phyloP scores from a whole-genome alignment of 1,140 invertebrate genomes.

The Cotesia glomerata region DNA sequence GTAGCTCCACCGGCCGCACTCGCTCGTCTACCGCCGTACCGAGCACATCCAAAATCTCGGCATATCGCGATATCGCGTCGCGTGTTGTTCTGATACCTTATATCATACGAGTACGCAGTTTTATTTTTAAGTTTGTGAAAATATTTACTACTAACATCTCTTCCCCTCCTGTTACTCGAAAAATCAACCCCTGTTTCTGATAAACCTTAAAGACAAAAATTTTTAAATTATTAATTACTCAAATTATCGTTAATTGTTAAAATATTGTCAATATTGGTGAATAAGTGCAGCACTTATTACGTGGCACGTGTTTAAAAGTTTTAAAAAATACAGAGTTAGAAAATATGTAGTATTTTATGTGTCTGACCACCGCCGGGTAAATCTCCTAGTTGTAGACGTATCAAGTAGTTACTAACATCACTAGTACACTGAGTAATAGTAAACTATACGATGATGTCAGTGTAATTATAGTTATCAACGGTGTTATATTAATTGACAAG shows the following conservation, averaged over 20 bases:
- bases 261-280: too few relatives aligned
- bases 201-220: too few relatives aligned
- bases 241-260: too few relatives aligned
- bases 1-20: conserved; percentile 52
- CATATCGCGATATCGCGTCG: conserved; percentile 36
- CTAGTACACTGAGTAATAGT: too few relatives aligned
- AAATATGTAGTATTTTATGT: not conserved
- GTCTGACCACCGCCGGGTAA: conserved; percentile 5
- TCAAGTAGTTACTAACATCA: not conserved
- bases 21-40: conserved; percentile 59
- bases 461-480: too few relatives aligned
- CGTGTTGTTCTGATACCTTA: not conserved
- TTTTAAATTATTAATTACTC: too few relatives aligned
- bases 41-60: conserved; percentile 44
- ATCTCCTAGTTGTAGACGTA: not conserved
- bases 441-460: too few relatives aligned
- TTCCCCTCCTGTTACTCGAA: too few relatives aligned
- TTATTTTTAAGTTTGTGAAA: not conserved
- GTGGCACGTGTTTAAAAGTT: not conserved
- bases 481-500: too few relatives aligned
- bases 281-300: too few relatives aligned
- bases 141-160: not conserved
- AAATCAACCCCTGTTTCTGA: too few relatives aligned
- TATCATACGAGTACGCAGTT: not conserved
- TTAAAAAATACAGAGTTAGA: not conserved